A percentile compares a stretch with the other conserved stretches of the same genome.
Conservation (phyloP, 2,797 vertebrate genomes). For the Darevskia mixta region DNA sequence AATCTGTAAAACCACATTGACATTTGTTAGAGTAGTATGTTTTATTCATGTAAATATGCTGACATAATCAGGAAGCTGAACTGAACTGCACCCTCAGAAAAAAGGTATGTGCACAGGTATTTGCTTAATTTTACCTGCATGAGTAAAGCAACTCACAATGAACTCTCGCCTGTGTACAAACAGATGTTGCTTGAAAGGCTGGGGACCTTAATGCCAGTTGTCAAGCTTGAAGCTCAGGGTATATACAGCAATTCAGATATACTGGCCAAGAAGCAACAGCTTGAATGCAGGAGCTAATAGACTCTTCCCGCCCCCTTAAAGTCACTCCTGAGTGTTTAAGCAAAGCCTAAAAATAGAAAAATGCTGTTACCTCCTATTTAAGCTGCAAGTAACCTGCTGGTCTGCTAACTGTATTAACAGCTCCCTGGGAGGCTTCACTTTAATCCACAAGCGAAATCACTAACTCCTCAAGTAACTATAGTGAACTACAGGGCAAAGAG, state of each 20-base stretch:
- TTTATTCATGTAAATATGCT: not conserved
- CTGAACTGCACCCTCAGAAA: not conserved
- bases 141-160: not conserved
- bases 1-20: not conserved
- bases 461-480: conserved; percentile 8
- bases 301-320: not conserved
- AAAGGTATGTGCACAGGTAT: not conserved
- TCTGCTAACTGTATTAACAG: conserved; percentile 6
- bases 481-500: not conserved
- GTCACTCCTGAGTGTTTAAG: conserved; percentile 10
- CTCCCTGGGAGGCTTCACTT: not conserved
- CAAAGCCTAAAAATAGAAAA: conserved; percentile 4
- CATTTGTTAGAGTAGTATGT: not conserved
- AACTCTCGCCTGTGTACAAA: not conserved
- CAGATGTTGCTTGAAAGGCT: not conserved
- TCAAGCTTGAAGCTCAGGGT: not conserved
- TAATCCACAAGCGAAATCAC: conserved; percentile 1
- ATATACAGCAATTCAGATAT: not conserved
- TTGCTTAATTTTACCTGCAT: not conserved
- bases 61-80: not conserved
- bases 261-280: not conserved
- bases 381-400: not conserved
- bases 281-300: not conserved
- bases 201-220: not conserved
- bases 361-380: not conserved